Conservation (phyloP, 2,888 invertebrate genomes). For the Spodoptera exigua region DNA sequence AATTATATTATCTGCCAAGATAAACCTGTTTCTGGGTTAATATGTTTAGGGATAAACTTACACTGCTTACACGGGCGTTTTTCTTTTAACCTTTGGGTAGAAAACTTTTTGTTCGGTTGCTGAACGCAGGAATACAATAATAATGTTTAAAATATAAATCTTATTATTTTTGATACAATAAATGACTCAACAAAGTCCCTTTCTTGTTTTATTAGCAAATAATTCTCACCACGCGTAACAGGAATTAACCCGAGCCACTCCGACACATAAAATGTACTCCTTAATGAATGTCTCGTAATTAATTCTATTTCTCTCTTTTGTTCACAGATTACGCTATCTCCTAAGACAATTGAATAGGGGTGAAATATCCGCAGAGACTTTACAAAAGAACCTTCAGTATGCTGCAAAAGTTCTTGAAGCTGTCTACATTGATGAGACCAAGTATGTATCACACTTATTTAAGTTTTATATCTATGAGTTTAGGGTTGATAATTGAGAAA, state of each 20-base stretch:
- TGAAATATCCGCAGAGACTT: constrained; percentile 95
- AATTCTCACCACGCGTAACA: constrained; percentile 10
- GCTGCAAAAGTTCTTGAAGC: constrained; percentile 97
- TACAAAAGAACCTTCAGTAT: constrained; percentile 97
- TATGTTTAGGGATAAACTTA: no score
- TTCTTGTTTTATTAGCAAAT: constrained; percentile 10
- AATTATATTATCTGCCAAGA: not conserved
- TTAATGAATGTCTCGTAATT: constrained; percentile 34
- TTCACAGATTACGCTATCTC: constrained; percentile 96
- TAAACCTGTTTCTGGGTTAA: not conserved
- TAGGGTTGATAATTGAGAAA: constrained; percentile 44
- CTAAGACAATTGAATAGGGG: constrained; percentile 96
- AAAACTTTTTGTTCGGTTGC: no score
- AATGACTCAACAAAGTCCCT: not conserved
- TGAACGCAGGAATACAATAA: no score
- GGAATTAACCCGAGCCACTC: constrained; percentile 29
- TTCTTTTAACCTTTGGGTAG: no score
- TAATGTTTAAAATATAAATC: not conserved
- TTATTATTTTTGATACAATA: not conserved
- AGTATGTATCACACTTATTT: constrained; percentile 90
- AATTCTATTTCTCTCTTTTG: constrained; percentile 65
- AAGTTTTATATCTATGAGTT: constrained; percentile 20
- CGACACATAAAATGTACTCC: constrained; percentile 26
- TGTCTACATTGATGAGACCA: constrained; percentile 97
- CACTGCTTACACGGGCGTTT: no score